These are phyloP conservation scores for Melanchra persicariae DNA, from an alignment of 2,888 invertebrate genomes.

Conservation along the genomic window DNA sequence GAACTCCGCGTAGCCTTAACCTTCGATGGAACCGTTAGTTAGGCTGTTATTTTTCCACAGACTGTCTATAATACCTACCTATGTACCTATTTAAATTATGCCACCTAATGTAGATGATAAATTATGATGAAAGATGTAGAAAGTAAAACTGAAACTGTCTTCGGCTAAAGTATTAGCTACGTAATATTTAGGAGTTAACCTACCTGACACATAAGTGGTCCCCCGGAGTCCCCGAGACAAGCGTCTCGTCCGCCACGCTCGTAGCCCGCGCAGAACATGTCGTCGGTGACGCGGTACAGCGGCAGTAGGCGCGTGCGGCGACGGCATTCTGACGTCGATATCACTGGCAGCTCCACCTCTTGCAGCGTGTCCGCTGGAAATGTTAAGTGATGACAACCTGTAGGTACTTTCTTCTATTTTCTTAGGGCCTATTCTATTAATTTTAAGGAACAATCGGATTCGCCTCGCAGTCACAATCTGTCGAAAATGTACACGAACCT, in stretches of 20 bases:
- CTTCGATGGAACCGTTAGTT: too few species aligned
- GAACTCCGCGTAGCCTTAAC: too few species aligned
- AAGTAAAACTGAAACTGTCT: neutral
- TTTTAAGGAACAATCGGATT: too few species aligned
- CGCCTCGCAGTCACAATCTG: too few species aligned
- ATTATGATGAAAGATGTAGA: too few species aligned
- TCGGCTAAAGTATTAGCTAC: neutral
- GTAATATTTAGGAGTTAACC: constrained; percentile 5
- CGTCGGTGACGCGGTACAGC: constrained; percentile 94
- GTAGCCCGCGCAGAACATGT: constrained; percentile 96
- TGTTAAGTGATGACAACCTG: neutral
- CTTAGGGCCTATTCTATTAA: too few species aligned
- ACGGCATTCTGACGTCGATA: constrained; percentile 94
- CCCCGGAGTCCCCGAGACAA: constrained; percentile 95
- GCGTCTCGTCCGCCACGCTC: constrained; percentile 95
- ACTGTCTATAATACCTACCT: too few species aligned
- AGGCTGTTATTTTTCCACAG: too few species aligned
- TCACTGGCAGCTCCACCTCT: constrained; percentile 95
- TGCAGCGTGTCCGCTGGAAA: constrained; percentile 94
- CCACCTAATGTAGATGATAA: too few species aligned
- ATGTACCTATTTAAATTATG: too few species aligned
- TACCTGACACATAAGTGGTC: constrained; percentile 95
- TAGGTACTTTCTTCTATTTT: too few species aligned
- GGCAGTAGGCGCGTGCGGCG: constrained; percentile 94
- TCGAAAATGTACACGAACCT: too few species aligned